Base-by-base conservation (phyloP, 2,888 invertebrate species). In the Diplolepis rosae region DNA sequence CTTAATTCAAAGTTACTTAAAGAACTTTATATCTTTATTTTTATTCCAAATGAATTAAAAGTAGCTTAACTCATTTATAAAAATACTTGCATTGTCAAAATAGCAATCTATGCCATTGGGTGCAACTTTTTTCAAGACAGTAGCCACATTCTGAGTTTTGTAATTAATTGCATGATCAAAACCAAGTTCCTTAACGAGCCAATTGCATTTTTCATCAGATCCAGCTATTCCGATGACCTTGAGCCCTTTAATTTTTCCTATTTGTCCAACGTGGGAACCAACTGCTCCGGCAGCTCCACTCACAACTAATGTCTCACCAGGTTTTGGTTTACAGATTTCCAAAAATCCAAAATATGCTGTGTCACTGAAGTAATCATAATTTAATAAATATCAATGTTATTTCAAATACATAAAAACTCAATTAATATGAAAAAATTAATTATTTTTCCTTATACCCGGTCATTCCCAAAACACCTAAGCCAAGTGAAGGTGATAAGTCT, bases 271-370 rank as follows among this genome's bases (percentile, higher is more conserved):
- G 65, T 93, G 91, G 71, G 92, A 93, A 5, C 95, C 95, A 11
- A 95, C 95, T 48, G 95, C 95, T 18, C 95, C 95, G 22, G 94
- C 95, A 15, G 95, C 95, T 3, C 93, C 93, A 30, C 92, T 93
- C 1, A 95, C 91, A 1, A 93, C 92, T 13, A 95, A 91, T 0
- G 93, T 93, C 87, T 95, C 95, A 11, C 94, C 94, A 4, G 90
- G 79, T 88, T 94, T 93, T 1, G 95, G 94, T 72, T 92, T 86
- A 76, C 94, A 94, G 71, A 94, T 89, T 78, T 95, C 93, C 74
- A 92, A 87, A 11, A 95, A 89, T 0, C 95, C 95, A 88, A 95
- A 94, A 82, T 94, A 93, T 0, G 95, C 94, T 2, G 95, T 94
- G 79, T 92, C 93, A 24, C 95, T 94, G 79, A 32, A 84, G 83